These are phyloP conservation scores for Sylvilagus bachmani DNA, from an alignment of 2,113 vertebrate species.

Conservation along the genomic window DNA sequence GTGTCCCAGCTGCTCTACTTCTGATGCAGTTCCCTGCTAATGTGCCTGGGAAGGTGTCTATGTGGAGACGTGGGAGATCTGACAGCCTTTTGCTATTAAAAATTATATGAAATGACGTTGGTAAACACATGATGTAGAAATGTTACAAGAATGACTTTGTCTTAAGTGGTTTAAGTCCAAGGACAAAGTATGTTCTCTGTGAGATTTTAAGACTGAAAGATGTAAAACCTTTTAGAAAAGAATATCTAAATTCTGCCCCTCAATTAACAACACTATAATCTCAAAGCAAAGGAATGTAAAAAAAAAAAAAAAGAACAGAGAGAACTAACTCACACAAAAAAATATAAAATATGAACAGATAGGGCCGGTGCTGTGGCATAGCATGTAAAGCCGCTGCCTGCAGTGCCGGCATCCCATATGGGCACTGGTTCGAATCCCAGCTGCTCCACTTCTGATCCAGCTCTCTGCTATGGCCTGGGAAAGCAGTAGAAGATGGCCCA, in stretches of 20 bases:
- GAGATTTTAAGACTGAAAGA: slow-evolving; percentile 1
- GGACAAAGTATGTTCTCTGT: neutral
- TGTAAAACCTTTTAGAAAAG: neutral
- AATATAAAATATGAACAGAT: neutral
- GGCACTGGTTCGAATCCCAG: no score
- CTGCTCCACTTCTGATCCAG: no score
- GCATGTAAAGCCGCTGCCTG: no score
- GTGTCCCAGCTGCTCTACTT: no score
- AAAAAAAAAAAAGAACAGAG: neutral
- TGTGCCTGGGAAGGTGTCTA: no score
- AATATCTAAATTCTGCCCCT: slow-evolving; percentile 12
- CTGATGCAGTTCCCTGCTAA: no score
- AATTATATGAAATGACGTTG: slow-evolving; percentile 14
- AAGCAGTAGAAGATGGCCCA: no score
- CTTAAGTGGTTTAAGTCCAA: neutral
- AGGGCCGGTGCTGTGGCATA: neutral
- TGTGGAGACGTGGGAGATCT: no score
- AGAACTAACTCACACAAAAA: neutral
- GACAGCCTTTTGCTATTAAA: no score
- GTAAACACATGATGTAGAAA: neutral
- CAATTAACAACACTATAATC: slow-evolving; percentile 24
- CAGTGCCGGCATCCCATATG: no score
- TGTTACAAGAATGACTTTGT: neutral
- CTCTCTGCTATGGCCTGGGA: no score
- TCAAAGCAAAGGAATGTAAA: slow-evolving; percentile 8